Conservation (phyloP, 1,140 invertebrate species). For the Subanguina moxae region DNA sequence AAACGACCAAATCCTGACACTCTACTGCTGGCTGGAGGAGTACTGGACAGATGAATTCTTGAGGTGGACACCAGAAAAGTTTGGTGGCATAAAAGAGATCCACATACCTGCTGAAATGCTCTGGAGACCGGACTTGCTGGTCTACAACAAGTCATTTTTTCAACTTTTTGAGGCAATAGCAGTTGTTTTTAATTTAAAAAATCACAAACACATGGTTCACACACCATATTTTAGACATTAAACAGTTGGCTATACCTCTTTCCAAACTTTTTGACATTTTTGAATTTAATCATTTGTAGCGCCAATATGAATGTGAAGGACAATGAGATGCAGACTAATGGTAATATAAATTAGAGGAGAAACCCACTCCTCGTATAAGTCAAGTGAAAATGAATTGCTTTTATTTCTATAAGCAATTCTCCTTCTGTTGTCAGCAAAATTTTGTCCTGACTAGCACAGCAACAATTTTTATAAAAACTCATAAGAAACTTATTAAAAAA, state of each 20-base stretch:
- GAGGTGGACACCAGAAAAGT: slow-evolving; percentile 22
- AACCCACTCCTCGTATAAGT: no score
- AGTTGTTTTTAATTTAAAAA: not conserved
- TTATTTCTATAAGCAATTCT: no score
- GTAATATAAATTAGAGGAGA: not conserved
- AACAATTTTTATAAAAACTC: no score
- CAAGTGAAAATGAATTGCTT: no score
- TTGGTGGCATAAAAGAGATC: slow-evolving; percentile 25
- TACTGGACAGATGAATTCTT: slow-evolving; percentile 38
- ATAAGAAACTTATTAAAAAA: no score
- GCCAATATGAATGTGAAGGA: slow-evolving; percentile 58
- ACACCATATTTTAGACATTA: no score
- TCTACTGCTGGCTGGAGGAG: slow-evolving; percentile 56
- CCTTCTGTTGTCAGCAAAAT: no score
- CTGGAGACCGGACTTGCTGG: slow-evolving; percentile 36
- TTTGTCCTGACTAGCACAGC: no score
- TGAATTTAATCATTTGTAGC: slow-evolving; percentile 21
- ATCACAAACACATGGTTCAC: not conserved
- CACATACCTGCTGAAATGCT: slow-evolving; percentile 28
- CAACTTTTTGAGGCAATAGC: not conserved
- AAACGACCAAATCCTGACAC: slow-evolving; percentile 54
- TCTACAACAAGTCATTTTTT: slow-evolving; percentile 33
- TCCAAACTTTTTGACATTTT: no score
- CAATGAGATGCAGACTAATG: slow-evolving; percentile 55
- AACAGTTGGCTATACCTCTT: no score